These are phyloP conservation scores for Atta colombica DNA, from an alignment of 1,140 invertebrate genomes.

Conservation along the genomic window DNA sequence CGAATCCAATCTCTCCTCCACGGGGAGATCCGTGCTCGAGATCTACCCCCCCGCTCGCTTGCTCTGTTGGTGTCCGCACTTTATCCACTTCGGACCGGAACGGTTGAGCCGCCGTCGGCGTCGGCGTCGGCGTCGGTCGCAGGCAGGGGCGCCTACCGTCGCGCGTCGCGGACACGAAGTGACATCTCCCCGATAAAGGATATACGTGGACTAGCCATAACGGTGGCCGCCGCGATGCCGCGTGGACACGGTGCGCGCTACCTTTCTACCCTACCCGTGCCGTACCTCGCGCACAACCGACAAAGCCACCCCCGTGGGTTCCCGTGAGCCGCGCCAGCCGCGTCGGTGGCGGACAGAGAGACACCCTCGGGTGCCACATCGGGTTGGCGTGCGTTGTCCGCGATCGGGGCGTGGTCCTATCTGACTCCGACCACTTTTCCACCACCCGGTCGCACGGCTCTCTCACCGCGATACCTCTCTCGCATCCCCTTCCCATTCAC, in stretches of 20 bases:
- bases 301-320: slow-evolving; percentile 71
- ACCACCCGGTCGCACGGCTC: slow-evolving; percentile 60
- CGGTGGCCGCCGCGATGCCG: slow-evolving; percentile 66
- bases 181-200: slow-evolving; percentile 71
- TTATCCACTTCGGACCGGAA: slow-evolving; percentile 41
- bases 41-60: background rate
- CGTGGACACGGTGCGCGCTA: slow-evolving; percentile 64
- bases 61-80: slow-evolving; percentile 16
- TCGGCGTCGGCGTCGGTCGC: no score
- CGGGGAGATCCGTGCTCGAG: no score
- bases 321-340: slow-evolving; percentile 42
- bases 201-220: slow-evolving; percentile 68
- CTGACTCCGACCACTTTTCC: slow-evolving; percentile 73
- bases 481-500: background rate
- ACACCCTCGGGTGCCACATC: slow-evolving; percentile 69
- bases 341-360: slow-evolving; percentile 68
- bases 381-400: slow-evolving; percentile 54
- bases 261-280: slow-evolving; percentile 46
- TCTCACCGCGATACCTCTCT: background rate
- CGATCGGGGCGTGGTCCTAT: slow-evolving; percentile 65
- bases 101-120: no score
- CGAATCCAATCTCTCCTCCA: slow-evolving; percentile 4
- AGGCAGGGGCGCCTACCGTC: slow-evolving; percentile 27
- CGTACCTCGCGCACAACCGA: slow-evolving; percentile 32
- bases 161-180: slow-evolving; percentile 59